Evolutionary conservation across 2,888 invertebrate genomes (phyloP).

Genomic region (Drosophila rellima): DNA sequence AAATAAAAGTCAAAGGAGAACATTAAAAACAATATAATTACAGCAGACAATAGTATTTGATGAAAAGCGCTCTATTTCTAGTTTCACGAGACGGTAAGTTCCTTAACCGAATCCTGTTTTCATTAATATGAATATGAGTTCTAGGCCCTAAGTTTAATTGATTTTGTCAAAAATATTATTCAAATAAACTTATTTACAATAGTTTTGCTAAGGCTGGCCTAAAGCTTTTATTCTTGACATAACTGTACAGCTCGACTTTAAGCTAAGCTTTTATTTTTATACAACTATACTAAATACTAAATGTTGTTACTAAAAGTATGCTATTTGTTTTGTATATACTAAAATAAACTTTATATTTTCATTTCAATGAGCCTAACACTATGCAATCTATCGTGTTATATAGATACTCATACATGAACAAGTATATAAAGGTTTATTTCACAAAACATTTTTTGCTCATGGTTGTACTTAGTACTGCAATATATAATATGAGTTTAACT

Average conservation of each 20-base stretch:
- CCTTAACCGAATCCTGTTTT: too few species aligned
- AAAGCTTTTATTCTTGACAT: constrained; percentile 3
- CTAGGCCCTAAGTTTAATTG: too few species aligned
- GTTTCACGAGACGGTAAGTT: too few species aligned
- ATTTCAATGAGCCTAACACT: constrained; percentile 25
- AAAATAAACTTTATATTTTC: background rate
- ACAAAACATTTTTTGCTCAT: background rate
- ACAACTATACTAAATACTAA: background rate
- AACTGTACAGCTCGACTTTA: background rate
- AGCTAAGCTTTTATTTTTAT: constrained; percentile 5
- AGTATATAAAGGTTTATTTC: constrained; percentile 1
- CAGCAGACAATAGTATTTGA: too few species aligned
- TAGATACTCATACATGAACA: background rate
- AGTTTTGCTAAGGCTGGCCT: background rate
- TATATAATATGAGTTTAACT: background rate
- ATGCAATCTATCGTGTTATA: constrained; percentile 26
- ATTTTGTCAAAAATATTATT: too few species aligned
- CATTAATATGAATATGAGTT: too few species aligned
- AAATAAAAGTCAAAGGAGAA: too few species aligned
- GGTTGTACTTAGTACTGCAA: background rate
- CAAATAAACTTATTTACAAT: too few species aligned
- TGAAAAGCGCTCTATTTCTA: too few species aligned
- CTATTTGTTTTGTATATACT: constrained; percentile 1
- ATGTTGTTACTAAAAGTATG: constrained; percentile 38
- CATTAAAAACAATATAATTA: too few species aligned